These are phyloP conservation scores for Trachythela sp. DNA, from an alignment of 64 coral and sea anemone species.

Conservation along the genomic window DNA sequence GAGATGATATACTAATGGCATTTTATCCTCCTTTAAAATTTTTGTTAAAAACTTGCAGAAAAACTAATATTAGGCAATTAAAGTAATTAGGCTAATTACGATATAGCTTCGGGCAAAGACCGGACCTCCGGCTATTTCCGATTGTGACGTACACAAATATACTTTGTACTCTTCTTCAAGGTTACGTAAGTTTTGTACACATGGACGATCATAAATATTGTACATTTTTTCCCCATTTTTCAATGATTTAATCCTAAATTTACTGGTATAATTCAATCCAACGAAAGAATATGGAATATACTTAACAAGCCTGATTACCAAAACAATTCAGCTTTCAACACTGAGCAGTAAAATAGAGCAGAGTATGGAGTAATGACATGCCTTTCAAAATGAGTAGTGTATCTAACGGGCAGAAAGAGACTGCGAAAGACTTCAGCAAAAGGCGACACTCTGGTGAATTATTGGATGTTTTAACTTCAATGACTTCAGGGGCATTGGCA, in stretches of 20 bases:
- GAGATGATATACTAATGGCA: too few relatives aligned
- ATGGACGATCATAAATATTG: background rate
- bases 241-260: too few relatives aligned
- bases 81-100: too few relatives aligned
- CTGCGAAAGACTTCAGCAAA: background rate
- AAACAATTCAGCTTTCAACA: background rate
- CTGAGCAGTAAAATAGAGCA: background rate
- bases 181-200: background rate
- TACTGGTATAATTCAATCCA: too few relatives aligned
- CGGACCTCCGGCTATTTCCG: background rate
- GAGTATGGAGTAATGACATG: background rate
- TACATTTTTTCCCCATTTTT: background rate
- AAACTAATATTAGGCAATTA: too few relatives aligned
- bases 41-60: too few relatives aligned
- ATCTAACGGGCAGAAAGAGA: background rate
- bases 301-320: background rate
- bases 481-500: slow-evolving; percentile 84
- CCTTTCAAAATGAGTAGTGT: background rate
- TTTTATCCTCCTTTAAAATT: too few relatives aligned
- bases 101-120: too few relatives aligned
- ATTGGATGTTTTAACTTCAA: slow-evolving; percentile 77
- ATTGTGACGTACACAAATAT: background rate
- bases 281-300: background rate
- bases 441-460: background rate
- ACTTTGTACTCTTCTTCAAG: background rate